phyloP scores from a whole-genome alignment of 2,888 invertebrate genomes.

The Blastobasis lacticolella region DNA sequence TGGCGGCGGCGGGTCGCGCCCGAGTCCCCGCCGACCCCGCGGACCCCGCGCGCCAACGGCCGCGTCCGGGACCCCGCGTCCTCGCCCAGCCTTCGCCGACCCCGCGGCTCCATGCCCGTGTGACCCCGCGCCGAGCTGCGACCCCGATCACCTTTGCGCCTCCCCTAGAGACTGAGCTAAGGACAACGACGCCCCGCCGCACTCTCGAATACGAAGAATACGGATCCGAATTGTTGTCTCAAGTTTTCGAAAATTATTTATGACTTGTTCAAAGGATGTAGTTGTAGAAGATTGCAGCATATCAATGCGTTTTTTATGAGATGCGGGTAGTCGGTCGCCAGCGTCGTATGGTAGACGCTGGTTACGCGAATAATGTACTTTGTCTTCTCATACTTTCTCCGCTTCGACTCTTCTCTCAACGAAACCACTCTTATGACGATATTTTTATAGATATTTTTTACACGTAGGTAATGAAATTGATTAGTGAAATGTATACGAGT shows the following conservation, averaged over 20 bases:
- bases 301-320: too few species aligned
- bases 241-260: too few species aligned
- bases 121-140: conserved; percentile 27
- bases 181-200: too few species aligned
- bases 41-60: conserved; percentile 12
- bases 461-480: too few species aligned
- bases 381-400: conserved; percentile 12
- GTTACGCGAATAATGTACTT: not conserved
- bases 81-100: conserved; percentile 18
- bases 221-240: too few species aligned
- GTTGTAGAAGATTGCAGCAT: too few species aligned
- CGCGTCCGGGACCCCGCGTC: conserved; percentile 12
- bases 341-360: too few species aligned
- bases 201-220: too few species aligned
- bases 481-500: too few species aligned
- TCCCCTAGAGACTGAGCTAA: not conserved
- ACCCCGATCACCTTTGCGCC: not conserved
- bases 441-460: conserved; percentile 20
- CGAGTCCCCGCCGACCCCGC: conserved; percentile 18
- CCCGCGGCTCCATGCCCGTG: conserved; percentile 35
- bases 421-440: conserved; percentile 12
- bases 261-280: too few species aligned
- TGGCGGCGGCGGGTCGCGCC: conserved; percentile 55
- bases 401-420: conserved; percentile 1
- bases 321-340: too few species aligned